These are phyloP conservation scores for Trichacis sp. DNA, from an alignment of 2,888 invertebrate species.

Conservation along the genomic window DNA sequence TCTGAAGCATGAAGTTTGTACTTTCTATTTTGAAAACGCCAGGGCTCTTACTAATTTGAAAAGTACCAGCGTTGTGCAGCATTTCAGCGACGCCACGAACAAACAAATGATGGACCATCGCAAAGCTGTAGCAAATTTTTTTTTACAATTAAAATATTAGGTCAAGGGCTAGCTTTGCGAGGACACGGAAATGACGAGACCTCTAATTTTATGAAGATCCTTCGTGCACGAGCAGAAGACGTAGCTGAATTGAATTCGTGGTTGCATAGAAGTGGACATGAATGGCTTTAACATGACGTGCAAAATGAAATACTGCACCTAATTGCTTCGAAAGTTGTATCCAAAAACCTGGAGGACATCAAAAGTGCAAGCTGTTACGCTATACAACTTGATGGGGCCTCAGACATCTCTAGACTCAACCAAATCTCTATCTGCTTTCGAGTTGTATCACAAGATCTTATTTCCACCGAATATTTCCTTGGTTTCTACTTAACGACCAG, in stretches of 20 bases:
- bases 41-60: no score
- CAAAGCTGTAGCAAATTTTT: no score
- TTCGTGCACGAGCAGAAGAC: conserved; percentile 15
- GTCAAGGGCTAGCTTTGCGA: no score
- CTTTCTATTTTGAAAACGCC: no score
- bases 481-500: conserved; percentile 30
- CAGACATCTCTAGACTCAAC: conserved; percentile 29
- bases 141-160: no score
- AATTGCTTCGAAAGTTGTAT: conserved; percentile 23
- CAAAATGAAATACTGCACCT: conserved; percentile 25
- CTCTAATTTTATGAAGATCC: conserved; percentile 27
- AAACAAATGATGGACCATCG: no score
- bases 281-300: conserved; percentile 30
- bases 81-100: no score
- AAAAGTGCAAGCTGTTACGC: no score
- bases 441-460: conserved; percentile 6
- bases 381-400: conserved; percentile 29
- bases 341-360: conserved; percentile 19
- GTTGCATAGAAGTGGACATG: conserved; percentile 22
- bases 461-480: conserved; percentile 30
- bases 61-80: no score
- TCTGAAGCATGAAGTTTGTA: no score
- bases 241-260: conserved; percentile 1
- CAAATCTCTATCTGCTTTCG: conserved; percentile 29
- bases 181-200: conserved; percentile 28